Evolutionary conservation across 2,113 vertebrate species (phyloP), one percentile per base, ranked within the genome.

Genomic region (Madoqua kirkii): DNA sequence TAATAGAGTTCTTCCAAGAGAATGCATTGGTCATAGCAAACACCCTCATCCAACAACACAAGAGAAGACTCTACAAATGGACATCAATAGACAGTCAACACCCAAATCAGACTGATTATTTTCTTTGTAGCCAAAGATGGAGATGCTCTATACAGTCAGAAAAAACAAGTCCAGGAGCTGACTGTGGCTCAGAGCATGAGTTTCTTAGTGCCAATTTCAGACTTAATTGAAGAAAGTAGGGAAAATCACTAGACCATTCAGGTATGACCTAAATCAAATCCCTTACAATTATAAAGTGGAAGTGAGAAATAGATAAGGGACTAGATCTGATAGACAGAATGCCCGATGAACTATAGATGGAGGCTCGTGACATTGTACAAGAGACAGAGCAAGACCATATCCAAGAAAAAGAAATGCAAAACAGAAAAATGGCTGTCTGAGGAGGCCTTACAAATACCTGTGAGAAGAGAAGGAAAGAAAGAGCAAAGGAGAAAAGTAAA

Each of bases 31-130:
- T 71, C n/a, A 23, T 71, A 71, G 67, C 19, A 40, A 71, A 71
- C 67, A 40, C 9, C n/a, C n/a, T 40, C 0, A 0, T 40, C 67
- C n/a, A 71, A 71, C 19, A 71, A 40, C n/a, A 36, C 0, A 36
- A 71, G n/a, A 71, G 10, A 71, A 40, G 5, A 71, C n/a, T 23
- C 19, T 40, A 40, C n/a, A 71, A 19, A 12, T 40, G 67, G 19
- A 71, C n/a, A 71, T 71, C n/a, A 71, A 21, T 5, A 71, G 67
- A 40, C 0, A 3, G n/a, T 40, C 67, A 71, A 71, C n/a, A 71
- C 67, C 0, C 1, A 71, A 23, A 71, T 71, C 67, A 71, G 19
- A 71, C 21, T 71, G 67, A 71, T 71, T 71, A 71, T 71, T 6
- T 71, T 40, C 19, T 40, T 71, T 40, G 19, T 5, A 40, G n/a